A percentile compares a stretch with the other conserved stretches of the same genome.
Evolutionary conservation across 2,797 vertebrate genomes (phyloP).

Genomic region (Spinus olivaceus): DNA sequence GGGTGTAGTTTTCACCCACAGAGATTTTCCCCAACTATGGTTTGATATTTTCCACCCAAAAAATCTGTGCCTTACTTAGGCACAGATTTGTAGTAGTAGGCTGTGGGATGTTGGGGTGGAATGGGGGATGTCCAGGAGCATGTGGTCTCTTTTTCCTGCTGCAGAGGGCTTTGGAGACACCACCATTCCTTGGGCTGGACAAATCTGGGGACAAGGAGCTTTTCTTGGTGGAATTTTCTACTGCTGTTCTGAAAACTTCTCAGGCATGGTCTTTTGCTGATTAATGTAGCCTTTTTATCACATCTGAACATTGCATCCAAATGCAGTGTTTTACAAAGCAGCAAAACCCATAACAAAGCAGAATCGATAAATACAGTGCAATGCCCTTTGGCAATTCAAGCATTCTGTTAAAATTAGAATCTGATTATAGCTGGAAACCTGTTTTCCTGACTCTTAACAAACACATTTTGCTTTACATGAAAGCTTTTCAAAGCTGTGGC

Average conservation of each 20-base stretch:
- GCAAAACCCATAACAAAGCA: slow-evolving; percentile 46
- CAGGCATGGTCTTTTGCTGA: slow-evolving; percentile 46
- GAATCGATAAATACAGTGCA: slow-evolving; percentile 62
- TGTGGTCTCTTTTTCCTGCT: not conserved
- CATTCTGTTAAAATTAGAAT: slow-evolving; percentile 57
- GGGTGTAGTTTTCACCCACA: not conserved
- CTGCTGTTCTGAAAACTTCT: not conserved
- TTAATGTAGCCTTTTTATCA: slow-evolving; percentile 41
- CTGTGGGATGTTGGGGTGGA: not conserved
- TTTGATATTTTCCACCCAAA: not conserved
- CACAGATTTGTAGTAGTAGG: not conserved
- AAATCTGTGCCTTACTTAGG: not conserved
- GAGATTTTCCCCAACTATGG: not conserved
- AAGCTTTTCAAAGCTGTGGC: slow-evolving; percentile 35
- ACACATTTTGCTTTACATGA: slow-evolving; percentile 46
- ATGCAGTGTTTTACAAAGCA: slow-evolving; percentile 38
- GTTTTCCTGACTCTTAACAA: slow-evolving; percentile 42
- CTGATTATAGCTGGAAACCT: slow-evolving; percentile 53
- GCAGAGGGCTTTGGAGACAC: not conserved
- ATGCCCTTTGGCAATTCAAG: slow-evolving; percentile 14
- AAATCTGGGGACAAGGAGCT: not conserved
- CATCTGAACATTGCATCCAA: slow-evolving; percentile 29
- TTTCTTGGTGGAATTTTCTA: slow-evolving; percentile 14
- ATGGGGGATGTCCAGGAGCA: not conserved
- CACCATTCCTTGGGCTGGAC: not conserved